phyloP scores from a whole-genome alignment of 2,888 invertebrate species.

The Falcaria lacertinaria region DNA sequence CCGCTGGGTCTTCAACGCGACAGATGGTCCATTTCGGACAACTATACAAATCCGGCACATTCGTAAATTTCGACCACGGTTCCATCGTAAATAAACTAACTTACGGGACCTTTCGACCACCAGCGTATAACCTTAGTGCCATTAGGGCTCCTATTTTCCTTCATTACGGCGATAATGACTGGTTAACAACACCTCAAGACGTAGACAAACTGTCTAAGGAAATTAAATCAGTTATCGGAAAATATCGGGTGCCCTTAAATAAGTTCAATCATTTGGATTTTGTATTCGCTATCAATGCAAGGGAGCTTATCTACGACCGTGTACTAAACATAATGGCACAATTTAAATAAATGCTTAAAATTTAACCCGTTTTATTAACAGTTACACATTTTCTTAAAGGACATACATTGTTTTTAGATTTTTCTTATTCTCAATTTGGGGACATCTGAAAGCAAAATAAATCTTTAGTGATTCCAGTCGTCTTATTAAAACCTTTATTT shows the following conservation, averaged over 20 bases:
- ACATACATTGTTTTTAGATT: not conserved
- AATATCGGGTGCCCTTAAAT: slow-evolving; percentile 61
- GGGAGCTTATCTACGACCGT: slow-evolving; percentile 78
- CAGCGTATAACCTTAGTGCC: slow-evolving; percentile 66
- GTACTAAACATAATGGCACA: slow-evolving; percentile 63
- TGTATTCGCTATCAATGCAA: slow-evolving; percentile 78
- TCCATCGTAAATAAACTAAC: slow-evolving; percentile 51
- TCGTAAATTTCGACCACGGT: slow-evolving; percentile 74
- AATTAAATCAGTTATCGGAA: slow-evolving; percentile 63
- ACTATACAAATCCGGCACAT: slow-evolving; percentile 61
- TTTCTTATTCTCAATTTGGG: slow-evolving; percentile 11
- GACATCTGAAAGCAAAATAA: slow-evolving; percentile 11
- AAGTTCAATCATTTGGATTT: slow-evolving; percentile 80
- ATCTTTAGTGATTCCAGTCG: not conserved
- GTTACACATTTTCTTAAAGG: not conserved
- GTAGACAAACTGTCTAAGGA: slow-evolving; percentile 57
- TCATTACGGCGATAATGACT: slow-evolving; percentile 75
- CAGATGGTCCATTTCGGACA: slow-evolving; percentile 77
- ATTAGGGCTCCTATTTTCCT: slow-evolving; percentile 70
- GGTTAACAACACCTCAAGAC: slow-evolving; percentile 67
- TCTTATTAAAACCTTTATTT: not conserved
- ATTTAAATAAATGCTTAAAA: slow-evolving; percentile 36
- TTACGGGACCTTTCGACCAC: slow-evolving; percentile 73
- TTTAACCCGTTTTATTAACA: not conserved
- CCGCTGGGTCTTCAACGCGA: slow-evolving; percentile 70